Percentiles rank a stretch among this genome's conserved stretches.
These are phyloP conservation scores for Chironomus riparius DNA, from an alignment of 2,888 invertebrate genomes.

Conservation along the genomic window DNA sequence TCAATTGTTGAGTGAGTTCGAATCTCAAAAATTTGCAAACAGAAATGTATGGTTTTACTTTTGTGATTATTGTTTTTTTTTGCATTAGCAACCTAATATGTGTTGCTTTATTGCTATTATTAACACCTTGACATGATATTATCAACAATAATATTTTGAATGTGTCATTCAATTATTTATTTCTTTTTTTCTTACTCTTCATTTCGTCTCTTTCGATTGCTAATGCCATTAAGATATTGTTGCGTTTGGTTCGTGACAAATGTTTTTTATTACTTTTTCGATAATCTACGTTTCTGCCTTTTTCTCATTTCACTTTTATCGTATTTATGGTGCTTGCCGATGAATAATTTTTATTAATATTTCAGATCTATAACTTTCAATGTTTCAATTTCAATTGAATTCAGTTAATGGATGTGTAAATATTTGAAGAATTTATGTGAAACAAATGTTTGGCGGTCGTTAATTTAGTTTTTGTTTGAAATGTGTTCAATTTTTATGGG, in stretches of 20 bases:
- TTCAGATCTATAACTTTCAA: too few relatives aligned
- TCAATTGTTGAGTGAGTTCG: neutral
- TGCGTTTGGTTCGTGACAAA: slow-evolving; percentile 15
- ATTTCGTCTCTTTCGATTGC: neutral
- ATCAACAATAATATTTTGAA: neutral
- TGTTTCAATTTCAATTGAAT: too few relatives aligned
- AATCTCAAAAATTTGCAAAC: too few relatives aligned
- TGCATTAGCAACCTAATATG: too few relatives aligned
- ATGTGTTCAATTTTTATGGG: too few relatives aligned
- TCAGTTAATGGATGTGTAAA: too few relatives aligned
- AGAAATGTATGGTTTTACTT: too few relatives aligned
- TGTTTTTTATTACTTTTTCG: slow-evolving; percentile 21
- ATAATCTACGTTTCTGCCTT: neutral
- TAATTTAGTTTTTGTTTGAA: too few relatives aligned
- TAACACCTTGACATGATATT: neutral
- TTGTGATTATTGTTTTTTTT: too few relatives aligned
- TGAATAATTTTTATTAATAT: too few relatives aligned
- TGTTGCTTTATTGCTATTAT: neutral
- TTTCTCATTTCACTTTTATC: neutral
- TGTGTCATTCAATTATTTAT: neutral
- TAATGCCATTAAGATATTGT: neutral
- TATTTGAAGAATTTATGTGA: too few relatives aligned
- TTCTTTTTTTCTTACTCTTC: neutral
- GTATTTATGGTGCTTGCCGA: neutral
- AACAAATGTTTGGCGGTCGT: too few relatives aligned